These are phyloP conservation scores for Tigriopus californicus DNA, from an alignment of 2,888 invertebrate genomes.

Conservation along the genomic window DNA sequence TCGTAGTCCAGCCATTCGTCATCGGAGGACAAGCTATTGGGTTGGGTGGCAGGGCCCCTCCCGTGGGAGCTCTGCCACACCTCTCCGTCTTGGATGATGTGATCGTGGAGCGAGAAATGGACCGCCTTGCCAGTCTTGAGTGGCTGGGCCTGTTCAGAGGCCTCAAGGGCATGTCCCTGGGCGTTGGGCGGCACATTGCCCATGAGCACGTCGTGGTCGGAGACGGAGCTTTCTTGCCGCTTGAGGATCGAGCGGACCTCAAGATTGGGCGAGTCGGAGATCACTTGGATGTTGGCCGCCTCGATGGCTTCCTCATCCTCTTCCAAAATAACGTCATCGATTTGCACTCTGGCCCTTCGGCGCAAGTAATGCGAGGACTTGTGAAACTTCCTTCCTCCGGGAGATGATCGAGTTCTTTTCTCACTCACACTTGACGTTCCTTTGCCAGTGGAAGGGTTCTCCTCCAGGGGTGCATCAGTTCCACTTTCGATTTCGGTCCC, in stretches of 20 bases:
- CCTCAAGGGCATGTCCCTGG: too few species aligned
- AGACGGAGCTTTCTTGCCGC: neutral
- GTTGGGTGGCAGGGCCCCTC: neutral
- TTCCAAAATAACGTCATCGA: slow-evolving; percentile 2
- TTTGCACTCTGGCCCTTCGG: neutral
- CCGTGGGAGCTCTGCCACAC: too few species aligned
- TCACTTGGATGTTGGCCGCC: neutral
- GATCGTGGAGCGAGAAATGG: too few species aligned
- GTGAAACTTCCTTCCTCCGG: neutral
- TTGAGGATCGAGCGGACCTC: neutral
- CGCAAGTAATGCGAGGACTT: neutral
- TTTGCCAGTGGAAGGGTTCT: too few species aligned
- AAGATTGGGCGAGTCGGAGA: neutral
- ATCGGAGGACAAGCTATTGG: neutral
- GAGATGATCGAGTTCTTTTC: neutral
- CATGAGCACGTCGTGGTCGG: too few species aligned
- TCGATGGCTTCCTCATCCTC: slow-evolving; percentile 7
- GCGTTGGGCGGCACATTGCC: too few species aligned
- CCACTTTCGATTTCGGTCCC: too few species aligned
- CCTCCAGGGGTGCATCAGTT: too few species aligned
- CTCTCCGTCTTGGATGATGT: too few species aligned
- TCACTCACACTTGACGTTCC: too few species aligned
- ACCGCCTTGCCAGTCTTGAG: too few species aligned
- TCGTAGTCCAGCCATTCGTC: neutral
- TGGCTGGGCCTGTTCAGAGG: too few species aligned